phyloP scores from a whole-genome alignment of 1,140 invertebrate genomes.

The Drosophila dunni region DNA sequence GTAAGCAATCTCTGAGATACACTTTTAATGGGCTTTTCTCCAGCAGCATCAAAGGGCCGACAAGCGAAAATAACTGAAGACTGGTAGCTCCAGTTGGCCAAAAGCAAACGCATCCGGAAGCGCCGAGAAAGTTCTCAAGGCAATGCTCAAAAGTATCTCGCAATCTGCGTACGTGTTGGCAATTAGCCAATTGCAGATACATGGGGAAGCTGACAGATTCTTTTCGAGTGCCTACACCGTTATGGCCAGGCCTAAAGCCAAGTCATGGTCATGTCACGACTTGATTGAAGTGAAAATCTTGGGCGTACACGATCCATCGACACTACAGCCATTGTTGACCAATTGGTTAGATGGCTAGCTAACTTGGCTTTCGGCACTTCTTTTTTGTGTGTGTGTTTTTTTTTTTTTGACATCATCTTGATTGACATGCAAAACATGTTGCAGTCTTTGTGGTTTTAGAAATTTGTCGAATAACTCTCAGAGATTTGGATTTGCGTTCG shows the following conservation, averaged over 20 bases:
- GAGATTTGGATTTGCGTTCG: conserved; percentile 26
- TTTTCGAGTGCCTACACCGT: background rate
- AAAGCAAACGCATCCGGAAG: conserved; percentile 30
- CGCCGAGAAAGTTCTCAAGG: conserved; percentile 55
- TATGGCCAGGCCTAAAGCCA: background rate
- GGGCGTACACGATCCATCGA: conserved; percentile 6
- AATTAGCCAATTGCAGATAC: background rate
- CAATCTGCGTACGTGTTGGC: conserved; percentile 1
- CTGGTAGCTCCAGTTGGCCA: background rate
- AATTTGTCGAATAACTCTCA: conserved; percentile 31
- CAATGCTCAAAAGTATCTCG: conserved; percentile 15
- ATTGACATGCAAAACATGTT: conserved; percentile 50
- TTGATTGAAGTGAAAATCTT: conserved; percentile 7
- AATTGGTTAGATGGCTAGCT: background rate
- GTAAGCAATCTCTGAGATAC: conserved; percentile 22
- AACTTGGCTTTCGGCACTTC: conserved; percentile 10
- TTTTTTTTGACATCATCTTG: conserved; percentile 39
- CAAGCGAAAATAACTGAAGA: conserved; percentile 11
- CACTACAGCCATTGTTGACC: background rate
- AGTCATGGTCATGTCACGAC: conserved; percentile 7
- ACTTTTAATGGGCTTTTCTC: conserved; percentile 48
- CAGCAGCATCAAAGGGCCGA: conserved; percentile 26
- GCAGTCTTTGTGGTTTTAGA: conserved; percentile 24
- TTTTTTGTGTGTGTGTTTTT: background rate
- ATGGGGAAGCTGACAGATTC: conserved; percentile 7